Evolutionary conservation across 2,888 invertebrate genomes (phyloP), one percentile per base, ranked within the genome.

Genomic region (Xanthorhoe spadicearia): DNA sequence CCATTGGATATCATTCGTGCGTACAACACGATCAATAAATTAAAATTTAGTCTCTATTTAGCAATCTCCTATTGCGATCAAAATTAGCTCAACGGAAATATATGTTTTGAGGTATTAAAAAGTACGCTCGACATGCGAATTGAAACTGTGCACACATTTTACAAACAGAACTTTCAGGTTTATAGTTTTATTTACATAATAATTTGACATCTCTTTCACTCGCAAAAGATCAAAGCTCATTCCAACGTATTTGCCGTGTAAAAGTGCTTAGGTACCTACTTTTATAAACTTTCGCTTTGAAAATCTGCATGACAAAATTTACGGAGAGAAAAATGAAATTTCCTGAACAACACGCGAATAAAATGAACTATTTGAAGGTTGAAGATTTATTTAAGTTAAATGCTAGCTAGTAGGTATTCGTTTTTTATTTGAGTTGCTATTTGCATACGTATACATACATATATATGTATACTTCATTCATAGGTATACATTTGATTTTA

Each of bases 261-360:
- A 28, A 61, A 18, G 48, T 18, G 6, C 32, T 18, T n/a, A n/a
- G n/a, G n/a, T n/a, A n/a, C n/a, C n/a, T 46, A 9, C 6, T 46
- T 53, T 53, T 43, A 17, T 19, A 19, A 62, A 59, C 51, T 59
- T 59, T 15, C 38, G 17, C 49, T 50, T 61, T 51, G 18, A 43
- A 23, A 35, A 56, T 38, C 17, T 58, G 52, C 18, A 57, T 13
- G 3, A 46, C 15, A 15, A 8, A 48, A 15, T 52, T 51, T 28
- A 23, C 49, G 28, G 46, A 52, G 48, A 48, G 17, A 35, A 4
- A 53, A 59, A 58, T 53, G 32, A 38, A 58, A 53, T 58, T 63
- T 58, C 5, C 52, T 35, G 48, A 57, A 53, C 35, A 61, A 35
- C 49, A 49, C 48, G 53, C n/a, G 13, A 48, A 54, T 61, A 61